Evolutionary conservation across 2,113 vertebrate species (phyloP).

Genomic region (human): DNA sequence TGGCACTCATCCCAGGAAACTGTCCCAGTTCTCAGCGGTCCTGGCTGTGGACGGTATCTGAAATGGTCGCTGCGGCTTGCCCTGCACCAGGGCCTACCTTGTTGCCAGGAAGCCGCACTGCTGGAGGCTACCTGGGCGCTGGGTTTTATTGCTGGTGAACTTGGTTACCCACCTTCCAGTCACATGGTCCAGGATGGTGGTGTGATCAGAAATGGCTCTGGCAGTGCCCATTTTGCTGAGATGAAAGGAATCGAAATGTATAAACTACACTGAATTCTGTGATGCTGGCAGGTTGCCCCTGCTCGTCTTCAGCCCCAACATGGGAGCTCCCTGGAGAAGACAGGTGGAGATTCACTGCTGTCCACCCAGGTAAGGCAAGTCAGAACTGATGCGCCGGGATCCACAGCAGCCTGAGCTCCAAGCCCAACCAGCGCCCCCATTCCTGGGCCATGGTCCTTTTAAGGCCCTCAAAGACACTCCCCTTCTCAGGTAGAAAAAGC

Average conservation of each 20-base stretch:
- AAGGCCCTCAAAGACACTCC: not conserved
- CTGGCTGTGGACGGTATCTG: not conserved
- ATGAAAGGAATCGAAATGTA: not conserved
- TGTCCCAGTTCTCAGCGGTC: not conserved
- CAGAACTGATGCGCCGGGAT: accelerated
- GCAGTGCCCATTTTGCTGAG: not conserved
- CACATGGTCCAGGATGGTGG: not conserved
- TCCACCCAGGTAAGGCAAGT: accelerated
- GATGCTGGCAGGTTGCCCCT: accelerated
- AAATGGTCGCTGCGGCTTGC: not conserved
- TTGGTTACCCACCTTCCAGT: not conserved
- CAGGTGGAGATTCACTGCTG: not conserved
- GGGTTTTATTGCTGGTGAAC: constrained; percentile 83
- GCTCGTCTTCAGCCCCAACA: not conserved
- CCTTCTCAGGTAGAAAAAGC: not conserved
- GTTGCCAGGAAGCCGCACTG: not conserved
- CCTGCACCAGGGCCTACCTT: not conserved
- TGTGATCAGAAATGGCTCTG: not conserved
- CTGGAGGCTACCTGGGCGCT: not conserved
- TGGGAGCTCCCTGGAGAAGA: not conserved
- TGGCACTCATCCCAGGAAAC: not conserved
- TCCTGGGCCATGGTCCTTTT: accelerated
- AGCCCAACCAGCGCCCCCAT: not conserved
- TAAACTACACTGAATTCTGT: not conserved
- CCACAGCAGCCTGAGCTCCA: not conserved